phyloP scores from a whole-genome alignment of 2,113 vertebrate genomes.

The Chinchilla lanigera region DNA sequence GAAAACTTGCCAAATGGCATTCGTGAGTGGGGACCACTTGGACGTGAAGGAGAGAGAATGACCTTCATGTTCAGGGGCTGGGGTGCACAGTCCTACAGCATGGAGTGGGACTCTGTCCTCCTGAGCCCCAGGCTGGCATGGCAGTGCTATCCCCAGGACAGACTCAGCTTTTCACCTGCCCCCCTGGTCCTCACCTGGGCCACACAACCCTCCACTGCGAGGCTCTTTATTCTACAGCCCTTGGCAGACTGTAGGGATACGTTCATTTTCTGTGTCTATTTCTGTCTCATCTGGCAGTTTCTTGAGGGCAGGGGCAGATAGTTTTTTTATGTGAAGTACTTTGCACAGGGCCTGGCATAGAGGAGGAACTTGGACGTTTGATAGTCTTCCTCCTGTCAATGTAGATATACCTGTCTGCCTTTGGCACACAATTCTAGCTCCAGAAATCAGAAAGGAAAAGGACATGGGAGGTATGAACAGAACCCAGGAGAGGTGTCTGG shows the following conservation, averaged over 20 bases:
- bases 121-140: background rate
- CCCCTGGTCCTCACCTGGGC: too few species aligned
- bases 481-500: background rate
- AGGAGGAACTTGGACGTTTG: background rate
- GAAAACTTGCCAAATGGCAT: background rate
- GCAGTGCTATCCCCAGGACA: too few species aligned
- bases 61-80: too few species aligned
- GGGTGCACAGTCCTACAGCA: background rate
- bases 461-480: background rate
- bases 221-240: background rate
- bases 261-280: background rate
- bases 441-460: background rate
- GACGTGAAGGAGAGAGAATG: background rate
- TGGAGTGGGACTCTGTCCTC: too few species aligned
- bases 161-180: background rate
- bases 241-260: background rate
- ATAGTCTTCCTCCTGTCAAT: background rate
- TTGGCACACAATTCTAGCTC: background rate
- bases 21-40: background rate
- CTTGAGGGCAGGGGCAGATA: background rate
- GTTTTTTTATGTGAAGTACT: background rate
- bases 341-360: background rate
- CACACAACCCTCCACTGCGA: rapidly evolving
- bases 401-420: background rate
- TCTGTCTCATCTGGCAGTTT: background rate